Percentiles rank a stretch among this genome's conserved stretches.
phyloP scores from a whole-genome alignment of 2,797 vertebrate genomes.

The Helicolenus hilgendorfi region DNA sequence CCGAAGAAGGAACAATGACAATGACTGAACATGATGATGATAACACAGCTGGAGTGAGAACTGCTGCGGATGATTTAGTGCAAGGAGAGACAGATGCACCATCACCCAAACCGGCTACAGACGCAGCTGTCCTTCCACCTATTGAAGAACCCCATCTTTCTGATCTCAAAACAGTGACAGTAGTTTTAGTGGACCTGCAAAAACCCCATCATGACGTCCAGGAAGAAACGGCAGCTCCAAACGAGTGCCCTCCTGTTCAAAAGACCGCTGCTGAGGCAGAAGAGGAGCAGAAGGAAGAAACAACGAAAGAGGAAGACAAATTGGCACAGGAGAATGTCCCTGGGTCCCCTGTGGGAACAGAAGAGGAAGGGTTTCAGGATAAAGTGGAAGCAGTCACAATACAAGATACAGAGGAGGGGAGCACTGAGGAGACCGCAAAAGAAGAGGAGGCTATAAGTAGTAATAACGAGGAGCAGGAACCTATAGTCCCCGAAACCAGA shows the following conservation, averaged over 20 bases:
- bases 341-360: neutral
- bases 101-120: neutral
- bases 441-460: neutral
- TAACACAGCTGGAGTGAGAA: neutral
- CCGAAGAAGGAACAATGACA: neutral
- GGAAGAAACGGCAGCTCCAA: neutral
- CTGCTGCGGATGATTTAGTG: neutral
- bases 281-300: neutral
- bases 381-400: neutral
- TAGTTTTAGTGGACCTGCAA: constrained; percentile 50
- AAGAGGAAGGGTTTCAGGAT: neutral
- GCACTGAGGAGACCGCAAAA: neutral
- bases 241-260: neutral
- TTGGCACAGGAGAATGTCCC: neutral
- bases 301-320: neutral
- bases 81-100: neutral
- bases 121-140: neutral
- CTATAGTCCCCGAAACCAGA: constrained; percentile 80
- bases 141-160: neutral
- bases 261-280: neutral
- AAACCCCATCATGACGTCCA: neutral
- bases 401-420: neutral
- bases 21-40: neutral
- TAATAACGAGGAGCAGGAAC: constrained; percentile 34
- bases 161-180: constrained; percentile 24